Conservation (phyloP, 2,888 invertebrate species). For the Epistrophe grossulariae region DNA sequence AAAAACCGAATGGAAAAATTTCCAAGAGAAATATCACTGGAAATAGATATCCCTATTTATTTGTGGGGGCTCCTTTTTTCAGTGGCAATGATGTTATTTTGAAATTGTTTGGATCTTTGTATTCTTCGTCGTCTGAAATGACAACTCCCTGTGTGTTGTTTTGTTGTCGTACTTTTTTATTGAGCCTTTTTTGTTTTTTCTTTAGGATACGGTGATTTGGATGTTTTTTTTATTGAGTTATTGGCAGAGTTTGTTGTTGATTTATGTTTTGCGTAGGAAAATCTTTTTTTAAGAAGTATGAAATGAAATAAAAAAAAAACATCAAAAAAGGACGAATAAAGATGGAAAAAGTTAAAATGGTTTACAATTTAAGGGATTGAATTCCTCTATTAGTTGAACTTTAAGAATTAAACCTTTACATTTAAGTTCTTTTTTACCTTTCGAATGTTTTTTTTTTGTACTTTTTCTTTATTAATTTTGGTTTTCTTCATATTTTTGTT, state of each 20-base stretch:
- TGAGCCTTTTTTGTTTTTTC: neutral
- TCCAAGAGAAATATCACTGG: slow-evolving; percentile 43
- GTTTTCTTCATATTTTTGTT: neutral
- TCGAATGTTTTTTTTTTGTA: neutral
- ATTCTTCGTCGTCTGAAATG: slow-evolving; percentile 39
- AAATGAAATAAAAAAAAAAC: neutral
- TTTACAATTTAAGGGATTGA: no score
- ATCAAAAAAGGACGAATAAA: neutral
- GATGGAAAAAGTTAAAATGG: neutral
- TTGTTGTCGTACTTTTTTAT: neutral
- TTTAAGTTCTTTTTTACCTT: neutral
- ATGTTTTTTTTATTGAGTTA: slow-evolving; percentile 61
- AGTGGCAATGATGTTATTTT: slow-evolving; percentile 42
- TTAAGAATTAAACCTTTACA: neutral
- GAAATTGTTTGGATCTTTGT: slow-evolving; percentile 51
- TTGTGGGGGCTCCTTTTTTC: slow-evolving; percentile 6
- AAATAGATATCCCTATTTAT: slow-evolving; percentile 3
- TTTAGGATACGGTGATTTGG: slow-evolving; percentile 55
- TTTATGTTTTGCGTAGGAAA: neutral
- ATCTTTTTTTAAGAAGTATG: neutral
- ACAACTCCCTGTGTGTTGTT: slow-evolving; percentile 63
- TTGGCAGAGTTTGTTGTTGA: slow-evolving; percentile 40
- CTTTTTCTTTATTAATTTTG: neutral
- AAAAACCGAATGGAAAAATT: slow-evolving; percentile 10
- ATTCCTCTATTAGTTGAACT: neutral